These are phyloP conservation scores for Lithophane ornitopus DNA, from an alignment of 2,888 invertebrate genomes.

Conservation along the genomic window DNA sequence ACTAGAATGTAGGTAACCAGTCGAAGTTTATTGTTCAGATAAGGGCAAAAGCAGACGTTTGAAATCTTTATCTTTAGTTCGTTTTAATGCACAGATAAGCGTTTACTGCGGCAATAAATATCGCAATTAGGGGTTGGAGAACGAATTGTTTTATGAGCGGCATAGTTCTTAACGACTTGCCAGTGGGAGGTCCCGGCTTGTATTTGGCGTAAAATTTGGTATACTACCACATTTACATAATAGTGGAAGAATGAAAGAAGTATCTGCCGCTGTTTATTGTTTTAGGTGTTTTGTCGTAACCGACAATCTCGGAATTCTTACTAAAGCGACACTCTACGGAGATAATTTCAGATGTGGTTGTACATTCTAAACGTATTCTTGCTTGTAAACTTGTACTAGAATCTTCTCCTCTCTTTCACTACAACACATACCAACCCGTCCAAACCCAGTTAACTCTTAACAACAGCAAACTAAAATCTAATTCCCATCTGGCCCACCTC, in stretches of 20 bases:
- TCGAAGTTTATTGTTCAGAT: conserved; percentile 65
- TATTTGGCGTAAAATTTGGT: conserved; percentile 55
- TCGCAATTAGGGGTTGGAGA: conserved; percentile 77
- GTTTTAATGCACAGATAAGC: conserved; percentile 74
- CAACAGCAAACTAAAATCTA: conserved; percentile 54
- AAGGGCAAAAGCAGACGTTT: conserved; percentile 69
- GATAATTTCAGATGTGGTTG: not conserved
- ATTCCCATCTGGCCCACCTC: conserved; percentile 57
- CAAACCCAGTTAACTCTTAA: conserved; percentile 35
- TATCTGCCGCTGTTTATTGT: conserved; percentile 27
- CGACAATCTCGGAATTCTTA: not conserved
- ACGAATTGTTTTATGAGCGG: conserved; percentile 74
- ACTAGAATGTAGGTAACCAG: conserved; percentile 64
- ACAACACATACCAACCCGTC: conserved; percentile 13
- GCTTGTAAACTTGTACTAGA: not conserved
- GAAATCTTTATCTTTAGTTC: conserved; percentile 69
- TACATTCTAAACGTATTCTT: no score
- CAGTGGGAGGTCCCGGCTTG: conserved; percentile 59
- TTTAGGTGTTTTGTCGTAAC: not conserved
- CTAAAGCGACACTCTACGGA: not conserved
- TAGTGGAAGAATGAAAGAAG: conserved; percentile 22
- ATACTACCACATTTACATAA: conserved; percentile 43
- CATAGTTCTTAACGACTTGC: conserved; percentile 66
- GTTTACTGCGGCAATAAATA: conserved; percentile 79
- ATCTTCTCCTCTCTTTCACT: not conserved